A percentile compares a stretch with the other conserved stretches of the same genome.
These are phyloP conservation scores for Marmota flaviventris DNA, from an alignment of 2,113 vertebrate species.

Conservation along the genomic window DNA sequence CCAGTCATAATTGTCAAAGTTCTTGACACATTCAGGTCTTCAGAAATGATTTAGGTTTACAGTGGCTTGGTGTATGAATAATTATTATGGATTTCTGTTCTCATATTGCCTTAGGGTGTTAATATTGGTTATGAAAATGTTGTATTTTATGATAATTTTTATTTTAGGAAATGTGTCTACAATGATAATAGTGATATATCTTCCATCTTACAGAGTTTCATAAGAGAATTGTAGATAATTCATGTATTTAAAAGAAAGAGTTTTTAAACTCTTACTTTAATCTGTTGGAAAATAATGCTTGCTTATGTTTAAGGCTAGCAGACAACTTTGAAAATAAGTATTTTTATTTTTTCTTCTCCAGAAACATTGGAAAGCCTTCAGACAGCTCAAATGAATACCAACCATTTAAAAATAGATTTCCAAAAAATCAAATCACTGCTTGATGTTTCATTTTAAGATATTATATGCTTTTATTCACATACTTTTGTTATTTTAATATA, in stretches of 20 bases:
- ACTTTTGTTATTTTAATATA: slow-evolving; percentile 75
- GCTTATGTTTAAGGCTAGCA: slow-evolving; percentile 67
- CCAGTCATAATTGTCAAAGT: slow-evolving; percentile 99
- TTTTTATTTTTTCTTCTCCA: slow-evolving; percentile 77
- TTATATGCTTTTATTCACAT: slow-evolving; percentile 70
- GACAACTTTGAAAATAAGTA: slow-evolving; percentile 65
- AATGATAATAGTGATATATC: slow-evolving; percentile 56
- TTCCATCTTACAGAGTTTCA: slow-evolving; percentile 62
- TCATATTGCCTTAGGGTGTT: slow-evolving; percentile 83
- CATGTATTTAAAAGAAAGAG: slow-evolving; percentile 69
- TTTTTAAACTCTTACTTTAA: slow-evolving; percentile 76
- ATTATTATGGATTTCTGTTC: slow-evolving; percentile 89
- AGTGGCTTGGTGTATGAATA: slow-evolving; percentile 92
- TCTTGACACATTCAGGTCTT: slow-evolving; percentile 91
- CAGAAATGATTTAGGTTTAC: slow-evolving; percentile 90
- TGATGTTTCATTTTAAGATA: slow-evolving; percentile 77
- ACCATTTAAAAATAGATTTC: slow-evolving; percentile 58
- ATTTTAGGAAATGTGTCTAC: slow-evolving; percentile 74
- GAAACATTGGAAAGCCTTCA: slow-evolving; percentile 77
- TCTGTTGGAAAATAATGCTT: slow-evolving; percentile 69
- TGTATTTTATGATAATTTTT: slow-evolving; percentile 80
- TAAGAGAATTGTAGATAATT: slow-evolving; percentile 59
- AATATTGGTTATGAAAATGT: slow-evolving; percentile 82
- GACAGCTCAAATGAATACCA: slow-evolving; percentile 62
- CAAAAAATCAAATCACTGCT: slow-evolving; percentile 65